Evolutionary conservation across 2,888 invertebrate genomes (phyloP).

Genomic region (Congeria kusceri): DNA sequence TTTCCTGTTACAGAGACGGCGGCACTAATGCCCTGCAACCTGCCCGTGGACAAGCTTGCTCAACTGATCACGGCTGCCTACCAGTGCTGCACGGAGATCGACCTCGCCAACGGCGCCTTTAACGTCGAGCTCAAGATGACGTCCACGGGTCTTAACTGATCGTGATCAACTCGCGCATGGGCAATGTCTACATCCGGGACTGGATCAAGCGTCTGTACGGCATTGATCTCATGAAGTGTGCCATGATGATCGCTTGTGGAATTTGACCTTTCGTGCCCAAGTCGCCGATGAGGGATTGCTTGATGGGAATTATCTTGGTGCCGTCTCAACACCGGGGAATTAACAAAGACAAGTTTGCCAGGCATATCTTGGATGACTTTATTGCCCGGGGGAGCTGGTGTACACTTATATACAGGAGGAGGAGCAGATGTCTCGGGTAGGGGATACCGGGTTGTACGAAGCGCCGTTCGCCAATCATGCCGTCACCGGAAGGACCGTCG

Average conservation of each 20-base stretch:
- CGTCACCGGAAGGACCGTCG: slow-evolving; percentile 3
- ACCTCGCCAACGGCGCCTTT: slow-evolving; percentile 67
- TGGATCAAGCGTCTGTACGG: slow-evolving; percentile 67
- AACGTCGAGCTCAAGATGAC: slow-evolving; percentile 74
- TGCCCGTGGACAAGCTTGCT: slow-evolving; percentile 35
- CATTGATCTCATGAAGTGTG: slow-evolving; percentile 55
- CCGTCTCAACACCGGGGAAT: slow-evolving; percentile 57
- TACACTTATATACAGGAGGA: slow-evolving; percentile 28
- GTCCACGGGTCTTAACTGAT: slow-evolving; percentile 68
- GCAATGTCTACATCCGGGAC: slow-evolving; percentile 68
- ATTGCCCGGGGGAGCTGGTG: slow-evolving; percentile 17
- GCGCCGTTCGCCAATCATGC: slow-evolving; percentile 58
- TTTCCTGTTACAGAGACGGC: slow-evolving; percentile 65
- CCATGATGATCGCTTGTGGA: slow-evolving; percentile 49
- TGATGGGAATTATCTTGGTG: slow-evolving; percentile 66
- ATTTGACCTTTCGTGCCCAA: slow-evolving; percentile 55
- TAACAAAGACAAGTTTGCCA: slow-evolving; percentile 11
- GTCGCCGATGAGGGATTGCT: slow-evolving; percentile 21
- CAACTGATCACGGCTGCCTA: slow-evolving; percentile 39
- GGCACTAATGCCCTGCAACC: slow-evolving; percentile 58
- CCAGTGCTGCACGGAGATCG: slow-evolving; percentile 10
- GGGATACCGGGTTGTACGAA: slow-evolving; percentile 13
- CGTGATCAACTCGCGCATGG: slow-evolving; percentile 72
- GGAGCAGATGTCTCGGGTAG: background rate
- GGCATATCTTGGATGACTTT: slow-evolving; percentile 12